Evolutionary conservation across 1,140 invertebrate species (phyloP), one percentile per base, ranked within the genome.

Genomic region (Antheraea mylitta): DNA sequence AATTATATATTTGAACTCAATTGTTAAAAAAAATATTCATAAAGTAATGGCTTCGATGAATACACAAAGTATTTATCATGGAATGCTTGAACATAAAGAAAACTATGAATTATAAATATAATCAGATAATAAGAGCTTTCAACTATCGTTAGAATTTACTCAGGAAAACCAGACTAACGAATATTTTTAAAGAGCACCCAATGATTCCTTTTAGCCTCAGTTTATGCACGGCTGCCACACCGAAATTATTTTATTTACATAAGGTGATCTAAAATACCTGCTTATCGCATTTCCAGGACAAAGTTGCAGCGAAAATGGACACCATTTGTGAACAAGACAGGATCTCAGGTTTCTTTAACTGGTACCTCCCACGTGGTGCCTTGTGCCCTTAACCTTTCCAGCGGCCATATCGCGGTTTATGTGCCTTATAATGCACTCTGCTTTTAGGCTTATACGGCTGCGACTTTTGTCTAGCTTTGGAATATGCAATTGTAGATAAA

Each of bases 291-390:
- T 83, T 83, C 69, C 83, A 81, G 82, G 82, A 89, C 87, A 88
- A 87, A 87, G 82, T 90, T 85, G 85, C 86, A 84, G 85, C 85
- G 87, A 86, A 90, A 88, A 91, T 88, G 83, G 82, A 86, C 86
- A 83, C 87, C 85, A 90, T 91, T 91, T 90, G 87, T 89, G 89
- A 87, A 89, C 89, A 84, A 89, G 89, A 89, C 89, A 87, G 87
- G 87, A 88, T 91, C 89, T 91, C 89, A 81, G 81, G 86, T 91
- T 91, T 89, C 89, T 90, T 91, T 89, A 90, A 88, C 85, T 89
- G 83, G 87, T 85, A 90, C 89, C 89, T 91, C 89, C 89, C 89
- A 91, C 89, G 89, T 91, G 89, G 87, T 88, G 83, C 76, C 85
- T 87, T 89, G 87, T 91, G 89, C 89, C 87, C 89, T 91, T 91